Evolutionary conservation across 2,797 vertebrate genomes (phyloP).

Genomic region (Cirrhinus molitorella): DNA sequence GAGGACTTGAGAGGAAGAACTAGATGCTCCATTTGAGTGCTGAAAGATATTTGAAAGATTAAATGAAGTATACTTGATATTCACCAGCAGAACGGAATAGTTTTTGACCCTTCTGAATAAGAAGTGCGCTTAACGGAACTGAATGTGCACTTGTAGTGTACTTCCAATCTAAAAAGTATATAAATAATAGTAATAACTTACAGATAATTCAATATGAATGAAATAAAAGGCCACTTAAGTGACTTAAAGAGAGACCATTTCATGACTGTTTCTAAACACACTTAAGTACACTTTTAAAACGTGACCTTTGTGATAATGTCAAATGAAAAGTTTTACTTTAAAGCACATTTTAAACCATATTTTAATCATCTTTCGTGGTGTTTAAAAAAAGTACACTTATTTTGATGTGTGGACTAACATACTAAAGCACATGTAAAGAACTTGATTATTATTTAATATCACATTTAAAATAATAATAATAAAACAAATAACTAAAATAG

Average conservation of each 20-base stretch:
- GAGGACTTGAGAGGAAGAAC: too few relatives aligned
- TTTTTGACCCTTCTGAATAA: not conserved
- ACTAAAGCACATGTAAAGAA: not conserved
- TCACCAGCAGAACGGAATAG: not conserved
- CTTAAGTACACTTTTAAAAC: not conserved
- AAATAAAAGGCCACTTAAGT: not conserved
- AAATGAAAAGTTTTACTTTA: not conserved
- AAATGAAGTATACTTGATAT: not conserved
- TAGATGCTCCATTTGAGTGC: not conserved
- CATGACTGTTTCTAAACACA: not conserved
- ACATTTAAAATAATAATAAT: not conserved
- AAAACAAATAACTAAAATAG: not conserved
- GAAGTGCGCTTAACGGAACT: not conserved
- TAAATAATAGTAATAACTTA: not conserved
- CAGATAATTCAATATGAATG: not conserved
- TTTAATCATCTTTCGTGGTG: too few relatives aligned
- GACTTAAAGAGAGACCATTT: not conserved
- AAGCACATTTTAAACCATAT: too few relatives aligned
- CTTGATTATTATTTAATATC: not conserved
- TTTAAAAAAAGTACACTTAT: too few relatives aligned
- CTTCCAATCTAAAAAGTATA: not conserved
- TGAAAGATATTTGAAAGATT: not conserved
- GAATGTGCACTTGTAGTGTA: not conserved
- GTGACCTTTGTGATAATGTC: too few relatives aligned
- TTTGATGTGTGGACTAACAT: not conserved